Percentiles rank a stretch among this genome's conserved stretches.
Conservation (phyloP, 2,797 vertebrate genomes). For the Pterois miles region DNA sequence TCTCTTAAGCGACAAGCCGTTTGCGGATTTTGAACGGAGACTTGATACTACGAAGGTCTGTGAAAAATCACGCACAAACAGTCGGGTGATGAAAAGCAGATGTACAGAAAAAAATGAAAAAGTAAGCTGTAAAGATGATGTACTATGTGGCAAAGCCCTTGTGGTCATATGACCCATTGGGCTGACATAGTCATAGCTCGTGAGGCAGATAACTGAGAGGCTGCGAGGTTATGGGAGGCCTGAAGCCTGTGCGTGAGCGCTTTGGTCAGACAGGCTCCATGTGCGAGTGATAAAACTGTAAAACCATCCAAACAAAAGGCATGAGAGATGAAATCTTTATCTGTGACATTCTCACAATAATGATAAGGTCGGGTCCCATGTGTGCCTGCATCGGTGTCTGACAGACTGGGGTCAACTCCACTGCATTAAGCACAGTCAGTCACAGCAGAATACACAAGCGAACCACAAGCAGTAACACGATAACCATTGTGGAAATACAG, state of each 20-base stretch:
- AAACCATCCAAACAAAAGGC: constrained; percentile 69
- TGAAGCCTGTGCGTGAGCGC: constrained; percentile 46
- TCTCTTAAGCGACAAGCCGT: constrained; percentile 55
- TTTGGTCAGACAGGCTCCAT: constrained; percentile 53
- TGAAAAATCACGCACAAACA: constrained; percentile 53
- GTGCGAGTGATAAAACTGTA: constrained; percentile 68
- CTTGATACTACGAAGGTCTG: constrained; percentile 51
- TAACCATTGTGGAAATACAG: neutral
- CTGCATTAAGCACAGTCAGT: neutral
- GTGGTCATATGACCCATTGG: constrained; percentile 35
- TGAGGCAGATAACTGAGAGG: constrained; percentile 37
- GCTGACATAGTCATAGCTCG: constrained; percentile 43
- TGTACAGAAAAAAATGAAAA: constrained; percentile 58
- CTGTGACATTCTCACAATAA: constrained; percentile 56
- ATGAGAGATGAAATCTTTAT: constrained; percentile 68
- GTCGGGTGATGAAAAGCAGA: constrained; percentile 68
- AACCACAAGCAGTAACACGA: neutral
- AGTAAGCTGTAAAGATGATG: constrained; percentile 62
- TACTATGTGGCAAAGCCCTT: constrained; percentile 54
- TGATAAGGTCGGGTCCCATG: constrained; percentile 56
- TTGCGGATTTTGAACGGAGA: constrained; percentile 52
- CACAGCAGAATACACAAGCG: neutral
- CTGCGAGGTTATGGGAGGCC: constrained; percentile 20
- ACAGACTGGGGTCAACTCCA: constrained; percentile 24
- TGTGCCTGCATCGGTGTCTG: constrained; percentile 43